Evolutionary conservation across 2,113 vertebrate species (phyloP).

Genomic region (Macrotus californicus): DNA sequence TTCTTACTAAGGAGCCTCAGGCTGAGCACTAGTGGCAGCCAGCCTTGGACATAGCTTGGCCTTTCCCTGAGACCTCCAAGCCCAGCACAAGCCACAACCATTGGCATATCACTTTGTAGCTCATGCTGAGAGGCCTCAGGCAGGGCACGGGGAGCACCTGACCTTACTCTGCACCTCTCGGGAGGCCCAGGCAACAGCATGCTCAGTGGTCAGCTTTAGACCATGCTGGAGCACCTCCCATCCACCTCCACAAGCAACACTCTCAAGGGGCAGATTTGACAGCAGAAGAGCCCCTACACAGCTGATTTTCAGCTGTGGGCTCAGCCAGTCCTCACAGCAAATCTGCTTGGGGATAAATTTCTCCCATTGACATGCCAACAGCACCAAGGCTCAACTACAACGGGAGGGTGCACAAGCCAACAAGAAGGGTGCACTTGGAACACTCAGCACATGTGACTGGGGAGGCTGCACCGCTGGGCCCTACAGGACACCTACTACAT

Average conservation of each 20-base stretch:
- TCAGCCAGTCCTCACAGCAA: not conserved
- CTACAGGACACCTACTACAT: not conserved
- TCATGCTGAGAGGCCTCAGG: not conserved
- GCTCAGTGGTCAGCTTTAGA: not conserved
- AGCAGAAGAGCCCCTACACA: not conserved
- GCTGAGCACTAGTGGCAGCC: not conserved
- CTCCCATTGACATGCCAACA: not conserved
- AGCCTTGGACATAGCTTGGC: not conserved
- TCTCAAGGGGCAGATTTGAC: not conserved
- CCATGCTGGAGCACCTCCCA: not conserved
- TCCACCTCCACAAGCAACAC: not conserved
- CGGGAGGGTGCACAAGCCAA: not conserved
- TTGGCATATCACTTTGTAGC: not conserved
- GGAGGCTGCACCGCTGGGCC: not conserved
- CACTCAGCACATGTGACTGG: not conserved
- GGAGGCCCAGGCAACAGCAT: not conserved
- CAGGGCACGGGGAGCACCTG: not conserved
- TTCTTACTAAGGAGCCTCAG: not conserved
- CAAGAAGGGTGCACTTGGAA: not conserved
- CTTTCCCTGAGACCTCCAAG: not conserved
- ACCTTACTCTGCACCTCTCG: not conserved
- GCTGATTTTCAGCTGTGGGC: not conserved
- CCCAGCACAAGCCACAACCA: not conserved
- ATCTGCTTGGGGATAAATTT: not conserved
- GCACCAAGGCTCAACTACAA: not conserved